phyloP scores from a whole-genome alignment of 2,797 vertebrate genomes.

The Nannoperca australis region DNA sequence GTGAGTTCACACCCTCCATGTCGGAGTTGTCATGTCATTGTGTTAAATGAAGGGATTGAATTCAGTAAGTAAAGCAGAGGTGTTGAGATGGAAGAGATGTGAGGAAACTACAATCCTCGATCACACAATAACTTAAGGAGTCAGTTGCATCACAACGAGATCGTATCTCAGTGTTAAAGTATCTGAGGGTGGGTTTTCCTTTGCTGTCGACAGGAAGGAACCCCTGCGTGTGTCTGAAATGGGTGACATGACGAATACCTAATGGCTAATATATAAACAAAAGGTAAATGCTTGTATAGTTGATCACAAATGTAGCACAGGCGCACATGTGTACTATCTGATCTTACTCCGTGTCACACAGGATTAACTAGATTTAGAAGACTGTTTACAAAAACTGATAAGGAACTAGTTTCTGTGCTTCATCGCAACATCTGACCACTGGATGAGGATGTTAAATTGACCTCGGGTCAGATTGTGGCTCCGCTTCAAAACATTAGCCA shows the following conservation, averaged over 20 bases:
- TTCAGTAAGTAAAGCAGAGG: background rate
- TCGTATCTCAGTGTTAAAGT: constrained; percentile 6
- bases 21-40: background rate
- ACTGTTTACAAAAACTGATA: constrained; percentile 72
- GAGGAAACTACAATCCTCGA: background rate
- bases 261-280: constrained; percentile 47
- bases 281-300: constrained; percentile 30
- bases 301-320: constrained; percentile 30
- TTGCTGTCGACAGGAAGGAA: constrained; percentile 1
- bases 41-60: background rate
- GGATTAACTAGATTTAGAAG: constrained; percentile 58
- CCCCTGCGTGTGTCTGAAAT: background rate
- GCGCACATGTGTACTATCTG: constrained; percentile 43
- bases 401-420: constrained; percentile 51
- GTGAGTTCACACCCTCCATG: background rate
- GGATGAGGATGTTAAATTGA: constrained; percentile 57
- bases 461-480: constrained; percentile 48
- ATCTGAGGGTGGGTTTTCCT: background rate
- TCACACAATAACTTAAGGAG: background rate
- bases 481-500: constrained; percentile 42
- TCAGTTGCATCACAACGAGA: background rate
- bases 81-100: constrained; percentile 1
- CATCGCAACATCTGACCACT: constrained; percentile 55
- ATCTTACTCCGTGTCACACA: constrained; percentile 57
- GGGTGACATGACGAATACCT: constrained; percentile 37